These are phyloP conservation scores for Copidosoma floridanum DNA, from an alignment of 1,140 invertebrate species.

Conservation along the genomic window DNA sequence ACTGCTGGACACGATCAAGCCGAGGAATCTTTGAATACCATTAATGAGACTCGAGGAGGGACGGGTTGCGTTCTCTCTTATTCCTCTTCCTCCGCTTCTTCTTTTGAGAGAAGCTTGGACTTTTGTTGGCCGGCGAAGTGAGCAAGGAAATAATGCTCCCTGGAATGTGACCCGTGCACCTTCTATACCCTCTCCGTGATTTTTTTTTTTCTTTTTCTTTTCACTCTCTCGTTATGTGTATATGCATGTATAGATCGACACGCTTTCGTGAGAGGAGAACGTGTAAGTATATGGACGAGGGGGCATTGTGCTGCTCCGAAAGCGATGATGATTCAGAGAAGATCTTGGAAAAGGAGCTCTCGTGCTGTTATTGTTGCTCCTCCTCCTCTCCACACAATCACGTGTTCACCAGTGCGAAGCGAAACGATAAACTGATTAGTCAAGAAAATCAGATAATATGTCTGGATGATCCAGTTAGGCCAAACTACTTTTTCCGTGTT, in stretches of 20 bases:
- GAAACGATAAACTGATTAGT: too few relatives aligned
- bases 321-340: conserved; percentile 36
- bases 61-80: conserved; percentile 30
- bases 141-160: conserved; percentile 52
- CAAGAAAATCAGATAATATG: too few relatives aligned
- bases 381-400: too few relatives aligned
- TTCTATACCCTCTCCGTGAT: conserved; percentile 25
- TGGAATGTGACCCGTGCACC: conserved; percentile 57
- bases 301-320: conserved; percentile 36
- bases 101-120: conserved; percentile 44
- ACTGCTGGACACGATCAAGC: conserved; percentile 38
- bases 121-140: conserved; percentile 48
- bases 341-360: conserved; percentile 29
- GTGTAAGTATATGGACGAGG: too few relatives aligned
- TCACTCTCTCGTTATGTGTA: background rate
- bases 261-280: too few relatives aligned
- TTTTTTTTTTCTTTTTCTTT: background rate
- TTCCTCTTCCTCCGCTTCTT: too few relatives aligned
- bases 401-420: too few relatives aligned
- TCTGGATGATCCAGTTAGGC: too few relatives aligned
- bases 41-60: conserved; percentile 47
- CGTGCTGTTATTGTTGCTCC: too few relatives aligned
- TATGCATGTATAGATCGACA: conserved; percentile 41
- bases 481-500: too few relatives aligned
- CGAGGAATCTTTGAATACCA: conserved; percentile 53